These are phyloP conservation scores for Abscondita cerata DNA, from an alignment of 2,888 invertebrate genomes.

Conservation along the genomic window DNA sequence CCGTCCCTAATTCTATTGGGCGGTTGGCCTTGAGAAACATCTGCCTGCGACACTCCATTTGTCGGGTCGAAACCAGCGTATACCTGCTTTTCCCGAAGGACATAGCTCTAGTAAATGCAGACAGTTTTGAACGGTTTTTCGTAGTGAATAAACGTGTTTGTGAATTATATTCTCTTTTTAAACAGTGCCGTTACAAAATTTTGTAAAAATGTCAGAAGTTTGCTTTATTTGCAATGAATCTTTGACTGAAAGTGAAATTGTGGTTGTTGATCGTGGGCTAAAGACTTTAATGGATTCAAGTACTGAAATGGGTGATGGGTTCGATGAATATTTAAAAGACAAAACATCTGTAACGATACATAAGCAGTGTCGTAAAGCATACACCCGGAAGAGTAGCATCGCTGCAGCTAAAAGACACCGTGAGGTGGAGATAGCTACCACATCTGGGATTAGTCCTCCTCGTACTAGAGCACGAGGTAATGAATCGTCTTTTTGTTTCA, in stretches of 20 bases:
- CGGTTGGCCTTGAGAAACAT: background rate
- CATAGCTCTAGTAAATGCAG: background rate
- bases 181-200: background rate
- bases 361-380: slow-evolving; percentile 35
- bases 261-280: background rate
- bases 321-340: background rate
- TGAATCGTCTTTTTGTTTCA: background rate
- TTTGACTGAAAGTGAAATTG: background rate
- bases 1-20: background rate
- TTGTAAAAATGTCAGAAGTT: background rate
- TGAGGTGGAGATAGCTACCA: background rate
- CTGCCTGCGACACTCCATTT: no score
- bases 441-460: slow-evolving; percentile 3
- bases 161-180: background rate
- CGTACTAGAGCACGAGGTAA: background rate
- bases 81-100: background rate
- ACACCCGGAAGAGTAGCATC: slow-evolving; percentile 31
- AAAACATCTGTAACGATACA: background rate
- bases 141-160: background rate
- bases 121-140: background rate
- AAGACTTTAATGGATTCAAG: background rate
- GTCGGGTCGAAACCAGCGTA: no score
- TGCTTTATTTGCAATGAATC: no score
- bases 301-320: background rate
- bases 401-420: slow-evolving; percentile 1